These are phyloP conservation scores for Lordiphosa andalusiaca DNA, from an alignment of 2,888 invertebrate species.

Conservation along the genomic window DNA sequence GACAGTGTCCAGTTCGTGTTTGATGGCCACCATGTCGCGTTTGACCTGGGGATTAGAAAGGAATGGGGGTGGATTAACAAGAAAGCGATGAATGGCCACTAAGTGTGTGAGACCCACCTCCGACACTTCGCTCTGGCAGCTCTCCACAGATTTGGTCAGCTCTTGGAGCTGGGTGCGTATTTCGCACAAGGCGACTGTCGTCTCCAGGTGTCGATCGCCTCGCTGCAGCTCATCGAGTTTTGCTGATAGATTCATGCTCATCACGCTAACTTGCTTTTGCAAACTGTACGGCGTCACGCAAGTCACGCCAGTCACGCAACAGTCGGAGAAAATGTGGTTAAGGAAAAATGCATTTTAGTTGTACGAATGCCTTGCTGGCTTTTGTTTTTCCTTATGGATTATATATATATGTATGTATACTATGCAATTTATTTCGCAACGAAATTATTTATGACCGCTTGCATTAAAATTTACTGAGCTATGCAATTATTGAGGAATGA, in stretches of 20 bases:
- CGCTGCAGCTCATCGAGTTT: constrained; percentile 96
- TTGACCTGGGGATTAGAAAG: constrained; percentile 83
- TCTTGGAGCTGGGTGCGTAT: constrained; percentile 95
- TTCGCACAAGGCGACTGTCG: constrained; percentile 95
- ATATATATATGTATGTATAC: too few species aligned
- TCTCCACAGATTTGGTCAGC: constrained; percentile 95
- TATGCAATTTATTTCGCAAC: constrained; percentile 63
- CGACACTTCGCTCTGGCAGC: constrained; percentile 96
- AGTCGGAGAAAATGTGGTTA: constrained; percentile 61
- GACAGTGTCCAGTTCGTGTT: constrained; percentile 95
- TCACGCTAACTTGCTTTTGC: constrained; percentile 98
- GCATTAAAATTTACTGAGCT: constrained; percentile 75
- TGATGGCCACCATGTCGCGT: constrained; percentile 96
- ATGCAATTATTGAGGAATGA: constrained; percentile 75
- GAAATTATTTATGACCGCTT: constrained; percentile 75
- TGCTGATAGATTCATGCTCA: constrained; percentile 97
- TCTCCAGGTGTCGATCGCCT: constrained; percentile 94
- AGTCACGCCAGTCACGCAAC: constrained; percentile 20
- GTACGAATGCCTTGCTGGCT: constrained; percentile 59
- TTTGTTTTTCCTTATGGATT: constrained; percentile 26
- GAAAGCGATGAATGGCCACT: not conserved
- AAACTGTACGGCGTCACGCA: constrained; percentile 84
- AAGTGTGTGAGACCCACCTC: constrained; percentile 81
- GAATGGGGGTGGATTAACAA: too few species aligned
- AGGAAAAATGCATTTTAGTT: constrained; percentile 70